Percentiles rank a stretch among this genome's conserved stretches.
Conservation (phyloP, 1,140 invertebrate genomes). For the Hylyphantes graminicola region DNA sequence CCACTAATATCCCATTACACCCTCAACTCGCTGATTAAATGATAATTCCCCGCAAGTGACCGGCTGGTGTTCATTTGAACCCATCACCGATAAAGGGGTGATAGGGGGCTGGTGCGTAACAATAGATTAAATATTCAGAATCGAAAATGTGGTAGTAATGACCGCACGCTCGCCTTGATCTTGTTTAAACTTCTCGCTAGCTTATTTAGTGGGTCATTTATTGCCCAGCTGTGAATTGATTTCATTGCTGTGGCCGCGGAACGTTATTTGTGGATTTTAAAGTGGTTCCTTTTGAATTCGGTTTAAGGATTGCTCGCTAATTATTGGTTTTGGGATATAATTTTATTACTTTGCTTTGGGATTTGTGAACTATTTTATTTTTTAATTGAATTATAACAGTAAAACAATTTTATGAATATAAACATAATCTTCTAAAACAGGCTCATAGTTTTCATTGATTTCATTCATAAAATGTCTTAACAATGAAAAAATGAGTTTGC, state of each 20-base stretch:
- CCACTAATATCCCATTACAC: slow-evolving; percentile 23
- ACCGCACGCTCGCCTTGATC: slow-evolving; percentile 24
- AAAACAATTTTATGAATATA: too few relatives aligned
- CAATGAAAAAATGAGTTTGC: too few relatives aligned
- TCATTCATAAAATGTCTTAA: too few relatives aligned
- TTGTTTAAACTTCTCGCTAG: neutral
- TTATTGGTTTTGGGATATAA: too few relatives aligned
- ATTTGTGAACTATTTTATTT: too few relatives aligned
- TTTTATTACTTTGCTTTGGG: too few relatives aligned
- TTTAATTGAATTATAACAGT: too few relatives aligned
- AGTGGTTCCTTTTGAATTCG: too few relatives aligned
- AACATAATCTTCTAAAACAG: too few relatives aligned
- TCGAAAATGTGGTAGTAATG: slow-evolving; percentile 33
- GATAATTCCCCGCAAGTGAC: slow-evolving; percentile 24
- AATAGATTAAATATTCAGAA: slow-evolving; percentile 52
- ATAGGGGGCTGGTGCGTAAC: slow-evolving; percentile 35
- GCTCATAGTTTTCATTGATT: too few relatives aligned
- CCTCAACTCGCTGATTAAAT: slow-evolving; percentile 5
- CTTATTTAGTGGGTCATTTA: slow-evolving; percentile 26
- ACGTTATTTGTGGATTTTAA: too few relatives aligned
- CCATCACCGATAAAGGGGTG: slow-evolving; percentile 19
- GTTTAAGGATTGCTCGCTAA: too few relatives aligned
- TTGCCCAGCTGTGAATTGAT: slow-evolving; percentile 2
- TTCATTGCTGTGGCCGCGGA: neutral
- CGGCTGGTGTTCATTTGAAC: slow-evolving; percentile 24